A percentile compares a stretch with the other conserved stretches of the same genome.
These are phyloP conservation scores for Neogale vison DNA, from an alignment of 2,113 vertebrate species.

Conservation along the genomic window DNA sequence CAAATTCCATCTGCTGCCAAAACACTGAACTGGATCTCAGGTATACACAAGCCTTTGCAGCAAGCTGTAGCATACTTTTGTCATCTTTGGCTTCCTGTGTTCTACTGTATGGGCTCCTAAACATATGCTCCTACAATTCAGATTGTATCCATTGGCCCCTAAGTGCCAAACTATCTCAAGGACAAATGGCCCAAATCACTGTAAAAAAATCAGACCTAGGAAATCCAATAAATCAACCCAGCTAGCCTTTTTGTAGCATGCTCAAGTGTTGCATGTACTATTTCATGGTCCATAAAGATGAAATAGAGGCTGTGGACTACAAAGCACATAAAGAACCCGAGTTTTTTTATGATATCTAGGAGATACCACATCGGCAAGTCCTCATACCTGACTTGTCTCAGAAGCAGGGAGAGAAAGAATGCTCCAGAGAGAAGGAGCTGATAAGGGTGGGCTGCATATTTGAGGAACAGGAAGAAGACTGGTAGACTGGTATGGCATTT, in stretches of 20 bases:
- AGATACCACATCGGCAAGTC: not conserved
- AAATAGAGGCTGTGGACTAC: not conserved
- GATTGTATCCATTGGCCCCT: constrained; percentile 91
- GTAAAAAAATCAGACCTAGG: constrained; percentile 89
- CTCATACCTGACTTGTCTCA: not conserved
- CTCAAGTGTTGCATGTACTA: constrained; percentile 89
- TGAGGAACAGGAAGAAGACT: not conserved
- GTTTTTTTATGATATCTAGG: not conserved
- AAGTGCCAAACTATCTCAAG: constrained; percentile 90
- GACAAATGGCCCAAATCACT: constrained; percentile 92
- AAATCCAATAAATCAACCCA: constrained; percentile 91
- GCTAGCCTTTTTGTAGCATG: constrained; percentile 92
- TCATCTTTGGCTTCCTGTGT: constrained; percentile 92
- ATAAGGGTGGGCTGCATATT: not conserved
- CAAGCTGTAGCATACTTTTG: constrained; percentile 89
- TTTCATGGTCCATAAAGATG: constrained; percentile 88
- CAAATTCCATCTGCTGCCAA: constrained; percentile 91
- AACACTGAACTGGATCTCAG: constrained; percentile 90
- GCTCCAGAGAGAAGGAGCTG: not conserved
- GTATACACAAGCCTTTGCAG: constrained; percentile 93
- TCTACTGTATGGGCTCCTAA: constrained; percentile 89
- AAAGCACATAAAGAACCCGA: not conserved
- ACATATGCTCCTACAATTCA: constrained; percentile 89
- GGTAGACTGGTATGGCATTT: not conserved
- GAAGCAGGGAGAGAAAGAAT: not conserved